phyloP scores from a whole-genome alignment of 2,113 vertebrate species.

The Chiloscyllium plagiosum region DNA sequence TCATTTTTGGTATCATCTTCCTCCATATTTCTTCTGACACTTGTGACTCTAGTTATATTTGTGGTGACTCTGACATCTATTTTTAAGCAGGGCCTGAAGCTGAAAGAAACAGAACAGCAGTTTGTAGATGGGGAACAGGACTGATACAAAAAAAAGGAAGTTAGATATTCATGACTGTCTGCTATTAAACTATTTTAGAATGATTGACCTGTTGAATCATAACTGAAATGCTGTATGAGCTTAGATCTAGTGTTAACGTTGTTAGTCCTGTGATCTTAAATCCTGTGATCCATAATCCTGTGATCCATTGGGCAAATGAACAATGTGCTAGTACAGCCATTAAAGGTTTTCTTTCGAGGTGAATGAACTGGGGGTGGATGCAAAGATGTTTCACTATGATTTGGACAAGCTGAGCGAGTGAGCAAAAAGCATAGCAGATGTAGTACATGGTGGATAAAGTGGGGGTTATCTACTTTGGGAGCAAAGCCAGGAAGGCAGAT shows the following conservation, averaged over 20 bases:
- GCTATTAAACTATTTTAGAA: not conserved
- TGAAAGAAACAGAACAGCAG: not conserved
- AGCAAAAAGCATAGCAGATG: too few species aligned
- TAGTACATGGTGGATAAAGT: too few species aligned
- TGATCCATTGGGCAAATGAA: not conserved
- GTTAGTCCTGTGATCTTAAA: not conserved
- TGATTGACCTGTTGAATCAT: not conserved
- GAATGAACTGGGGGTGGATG: too few species aligned
- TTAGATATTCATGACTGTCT: not conserved
- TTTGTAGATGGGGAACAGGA: not conserved
- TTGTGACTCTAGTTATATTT: not conserved
- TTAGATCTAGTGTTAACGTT: not conserved
- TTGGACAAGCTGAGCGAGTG: too few species aligned
- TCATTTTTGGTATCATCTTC: not conserved
- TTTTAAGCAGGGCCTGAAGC: not conserved
- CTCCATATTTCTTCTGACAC: not conserved
- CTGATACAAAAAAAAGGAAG: not conserved
- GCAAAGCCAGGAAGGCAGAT: too few species aligned
- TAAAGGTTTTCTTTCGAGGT: not conserved
- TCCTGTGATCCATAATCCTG: not conserved
- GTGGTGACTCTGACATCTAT: not conserved
- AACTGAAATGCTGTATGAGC: not conserved
- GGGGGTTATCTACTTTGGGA: too few species aligned
- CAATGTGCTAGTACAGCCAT: not conserved
- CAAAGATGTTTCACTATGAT: too few species aligned